Conservation (phyloP, 1,140 invertebrate species). For the Trypoxylus dichotomus region DNA sequence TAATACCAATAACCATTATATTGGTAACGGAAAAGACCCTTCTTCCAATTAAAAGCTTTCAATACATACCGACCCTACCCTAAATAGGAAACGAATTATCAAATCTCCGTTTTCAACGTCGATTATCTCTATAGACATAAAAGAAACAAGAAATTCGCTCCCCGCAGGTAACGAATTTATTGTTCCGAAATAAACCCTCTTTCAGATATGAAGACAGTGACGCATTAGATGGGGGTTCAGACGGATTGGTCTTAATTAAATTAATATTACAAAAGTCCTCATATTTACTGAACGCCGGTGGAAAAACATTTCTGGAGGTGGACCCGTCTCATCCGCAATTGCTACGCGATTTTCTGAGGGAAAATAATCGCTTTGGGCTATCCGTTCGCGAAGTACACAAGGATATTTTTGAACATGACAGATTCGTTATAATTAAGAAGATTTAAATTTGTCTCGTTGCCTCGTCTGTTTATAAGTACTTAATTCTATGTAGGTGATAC, state of each 20-base stretch:
- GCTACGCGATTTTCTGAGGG: constrained; percentile 55
- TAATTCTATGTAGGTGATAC: background rate
- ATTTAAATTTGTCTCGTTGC: constrained; percentile 3
- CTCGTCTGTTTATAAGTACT: background rate
- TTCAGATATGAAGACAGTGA: constrained; percentile 65
- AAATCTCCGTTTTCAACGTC: too few relatives aligned
- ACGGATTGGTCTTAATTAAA: constrained; percentile 63
- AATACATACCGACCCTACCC: too few relatives aligned
- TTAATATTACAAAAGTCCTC: constrained; percentile 60
- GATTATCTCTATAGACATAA: background rate
- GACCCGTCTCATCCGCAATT: constrained; percentile 60
- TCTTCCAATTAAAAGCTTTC: too few relatives aligned
- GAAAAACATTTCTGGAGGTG: constrained; percentile 62
- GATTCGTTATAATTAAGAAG: constrained; percentile 54
- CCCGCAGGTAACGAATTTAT: background rate
- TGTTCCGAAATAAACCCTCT: constrained; percentile 19
- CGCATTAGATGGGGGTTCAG: constrained; percentile 64
- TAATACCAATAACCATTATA: too few relatives aligned
- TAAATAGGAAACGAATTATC: too few relatives aligned
- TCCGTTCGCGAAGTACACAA: constrained; percentile 56
- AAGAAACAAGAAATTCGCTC: background rate
- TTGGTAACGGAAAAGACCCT: too few relatives aligned
- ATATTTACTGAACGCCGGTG: constrained; percentile 54
- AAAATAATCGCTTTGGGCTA: constrained; percentile 53
- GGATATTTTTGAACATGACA: constrained; percentile 61